These are phyloP conservation scores for Emmelina monodactyla DNA, from an alignment of 2,888 invertebrate species.

Conservation along the genomic window DNA sequence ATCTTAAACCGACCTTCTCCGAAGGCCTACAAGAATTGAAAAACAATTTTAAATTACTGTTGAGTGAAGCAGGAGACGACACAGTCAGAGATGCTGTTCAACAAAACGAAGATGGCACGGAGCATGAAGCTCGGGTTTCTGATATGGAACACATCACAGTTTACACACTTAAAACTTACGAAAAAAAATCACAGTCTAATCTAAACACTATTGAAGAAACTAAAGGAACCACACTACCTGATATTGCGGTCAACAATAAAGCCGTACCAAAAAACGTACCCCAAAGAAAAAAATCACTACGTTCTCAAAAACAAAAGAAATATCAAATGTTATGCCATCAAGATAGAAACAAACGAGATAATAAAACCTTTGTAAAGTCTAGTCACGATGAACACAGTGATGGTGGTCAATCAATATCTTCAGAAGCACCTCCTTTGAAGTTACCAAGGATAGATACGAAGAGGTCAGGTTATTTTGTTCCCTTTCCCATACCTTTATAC, in stretches of 20 bases:
- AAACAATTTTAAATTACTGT: constrained; percentile 36
- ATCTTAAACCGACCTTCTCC: constrained; percentile 30
- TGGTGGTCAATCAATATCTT: constrained; percentile 28
- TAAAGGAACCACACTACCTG: constrained; percentile 26
- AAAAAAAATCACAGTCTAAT: constrained; percentile 14
- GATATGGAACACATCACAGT: constrained; percentile 53
- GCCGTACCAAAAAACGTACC: constrained; percentile 23
- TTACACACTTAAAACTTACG: constrained; percentile 38
- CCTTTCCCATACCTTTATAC: too few species aligned
- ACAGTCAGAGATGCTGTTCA: constrained; percentile 17
- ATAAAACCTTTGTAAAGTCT: constrained; percentile 39
- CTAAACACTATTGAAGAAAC: constrained; percentile 9
- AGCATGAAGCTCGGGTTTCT: constrained; percentile 26
- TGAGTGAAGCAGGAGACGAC: constrained; percentile 27
- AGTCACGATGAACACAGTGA: constrained; percentile 35
- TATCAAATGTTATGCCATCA: constrained; percentile 35
- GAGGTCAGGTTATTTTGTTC: constrained; percentile 36
- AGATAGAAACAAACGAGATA: constrained; percentile 31
- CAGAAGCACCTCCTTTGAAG: constrained; percentile 50
- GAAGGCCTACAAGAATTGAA: constrained; percentile 43
- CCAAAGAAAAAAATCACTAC: constrained; percentile 31
- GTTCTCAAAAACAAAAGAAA: constrained; percentile 33
- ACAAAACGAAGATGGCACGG: constrained; percentile 17
- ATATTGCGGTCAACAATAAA: constrained; percentile 39
- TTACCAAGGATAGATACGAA: constrained; percentile 49